These are phyloP conservation scores for Xestobium rufovillosum DNA, from an alignment of 2,888 invertebrate genomes.

Conservation along the genomic window DNA sequence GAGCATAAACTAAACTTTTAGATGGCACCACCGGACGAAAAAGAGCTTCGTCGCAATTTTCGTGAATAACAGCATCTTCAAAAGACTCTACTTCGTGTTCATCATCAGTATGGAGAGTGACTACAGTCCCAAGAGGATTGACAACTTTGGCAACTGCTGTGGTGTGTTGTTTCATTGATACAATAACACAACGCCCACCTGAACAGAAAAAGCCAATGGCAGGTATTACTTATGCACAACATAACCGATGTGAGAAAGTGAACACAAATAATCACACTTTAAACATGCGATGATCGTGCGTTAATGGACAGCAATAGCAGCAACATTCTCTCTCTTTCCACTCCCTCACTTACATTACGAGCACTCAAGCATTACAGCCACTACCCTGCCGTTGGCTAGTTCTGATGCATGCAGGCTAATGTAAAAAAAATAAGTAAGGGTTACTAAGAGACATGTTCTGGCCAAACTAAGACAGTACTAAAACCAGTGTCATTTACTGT, in stretches of 20 bases:
- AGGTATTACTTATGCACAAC: constrained; percentile 47
- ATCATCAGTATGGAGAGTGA: constrained; percentile 45
- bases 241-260: too few species aligned
- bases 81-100: constrained; percentile 35
- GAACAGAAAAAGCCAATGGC: constrained; percentile 82
- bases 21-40: constrained; percentile 60
- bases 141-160: constrained; percentile 60
- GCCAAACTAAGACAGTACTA: constrained; percentile 14
- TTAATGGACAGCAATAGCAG: too few species aligned
- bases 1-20: constrained; percentile 37
- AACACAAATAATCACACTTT: too few species aligned
- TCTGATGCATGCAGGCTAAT: constrained; percentile 33
- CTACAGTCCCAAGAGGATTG: constrained; percentile 69
- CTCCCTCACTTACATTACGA: too few species aligned
- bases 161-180: constrained; percentile 40
- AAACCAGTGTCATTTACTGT: constrained; percentile 2
- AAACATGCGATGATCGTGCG: too few species aligned
- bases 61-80: constrained; percentile 43
- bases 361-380: constrained; percentile 1
- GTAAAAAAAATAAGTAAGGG: too few species aligned
- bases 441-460: too few species aligned
- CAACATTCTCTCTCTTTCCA: too few species aligned
- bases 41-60: constrained; percentile 59
- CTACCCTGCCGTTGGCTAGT: constrained; percentile 43
- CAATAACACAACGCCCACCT: constrained; percentile 51